phyloP scores from a whole-genome alignment of 1,140 invertebrate species.

The Adoxophyes honmai region DNA sequence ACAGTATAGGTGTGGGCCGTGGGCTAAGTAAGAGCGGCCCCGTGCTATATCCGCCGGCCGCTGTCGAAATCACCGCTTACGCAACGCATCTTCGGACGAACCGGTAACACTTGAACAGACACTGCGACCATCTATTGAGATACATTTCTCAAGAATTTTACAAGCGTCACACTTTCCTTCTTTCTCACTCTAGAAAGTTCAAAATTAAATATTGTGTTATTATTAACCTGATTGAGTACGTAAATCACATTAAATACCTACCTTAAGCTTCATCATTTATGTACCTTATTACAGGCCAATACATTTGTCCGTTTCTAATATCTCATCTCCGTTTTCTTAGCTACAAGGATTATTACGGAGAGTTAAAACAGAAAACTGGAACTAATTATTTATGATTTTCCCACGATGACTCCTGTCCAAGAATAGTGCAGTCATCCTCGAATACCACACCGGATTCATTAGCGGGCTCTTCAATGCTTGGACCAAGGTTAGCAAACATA shows the following conservation, averaged over 20 bases:
- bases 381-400: neutral
- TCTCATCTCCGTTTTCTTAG: too few species aligned
- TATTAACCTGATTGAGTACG: too few species aligned
- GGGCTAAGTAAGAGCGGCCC: conserved; percentile 57
- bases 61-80: conserved; percentile 63
- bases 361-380: too few species aligned
- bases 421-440: neutral
- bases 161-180: neutral
- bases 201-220: too few species aligned
- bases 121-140: conserved; percentile 28
- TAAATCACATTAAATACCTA: too few species aligned
- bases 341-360: too few species aligned
- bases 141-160: conserved; percentile 26
- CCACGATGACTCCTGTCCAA: neutral
- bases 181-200: too few species aligned
- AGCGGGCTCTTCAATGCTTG: neutral
- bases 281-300: too few species aligned
- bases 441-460: conserved; percentile 1
- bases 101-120: conserved; percentile 45
- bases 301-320: too few species aligned
- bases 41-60: conserved; percentile 65
- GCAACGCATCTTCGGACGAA: conserved; percentile 54
- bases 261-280: too few species aligned
- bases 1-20: conserved; percentile 52
- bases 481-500: conserved; percentile 2